These are phyloP conservation scores for Chymomyza procnemis DNA, from an alignment of 2,888 invertebrate genomes.

Conservation along the genomic window DNA sequence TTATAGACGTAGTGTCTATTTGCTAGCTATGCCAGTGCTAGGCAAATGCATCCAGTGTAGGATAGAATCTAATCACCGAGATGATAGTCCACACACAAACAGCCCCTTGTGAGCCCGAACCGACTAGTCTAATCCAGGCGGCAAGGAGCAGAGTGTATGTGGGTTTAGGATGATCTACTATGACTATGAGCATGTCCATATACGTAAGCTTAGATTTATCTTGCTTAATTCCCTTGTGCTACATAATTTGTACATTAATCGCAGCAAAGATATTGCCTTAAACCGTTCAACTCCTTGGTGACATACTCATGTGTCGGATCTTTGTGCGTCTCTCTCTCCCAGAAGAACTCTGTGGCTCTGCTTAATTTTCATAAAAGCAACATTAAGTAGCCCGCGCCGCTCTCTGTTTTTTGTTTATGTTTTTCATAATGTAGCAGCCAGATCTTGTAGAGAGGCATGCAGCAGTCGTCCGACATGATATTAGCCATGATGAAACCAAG, in stretches of 20 bases:
- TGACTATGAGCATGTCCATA: too few relatives aligned
- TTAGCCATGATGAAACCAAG: background rate
- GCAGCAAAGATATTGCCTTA: conserved; percentile 9
- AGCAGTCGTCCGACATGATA: background rate
- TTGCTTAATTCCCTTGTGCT: conserved; percentile 47
- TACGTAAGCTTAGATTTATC: background rate
- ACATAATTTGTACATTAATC: conserved; percentile 63
- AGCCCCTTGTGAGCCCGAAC: too few relatives aligned
- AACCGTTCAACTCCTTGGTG: conserved; percentile 23
- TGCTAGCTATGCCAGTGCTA: too few relatives aligned
- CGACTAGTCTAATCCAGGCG: too few relatives aligned
- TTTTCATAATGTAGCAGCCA: conserved; percentile 9
- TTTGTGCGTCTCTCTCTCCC: too few relatives aligned
- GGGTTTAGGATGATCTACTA: too few relatives aligned
- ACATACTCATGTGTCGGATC: conserved; percentile 7
- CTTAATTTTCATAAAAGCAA: conserved; percentile 73
- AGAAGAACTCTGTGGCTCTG: conserved; percentile 15
- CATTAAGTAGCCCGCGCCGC: conserved; percentile 54
- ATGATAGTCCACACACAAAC: too few relatives aligned
- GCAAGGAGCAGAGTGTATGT: too few relatives aligned
- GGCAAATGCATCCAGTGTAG: too few relatives aligned
- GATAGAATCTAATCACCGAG: too few relatives aligned
- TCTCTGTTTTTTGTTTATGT: conserved; percentile 10
- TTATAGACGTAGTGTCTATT: too few relatives aligned
- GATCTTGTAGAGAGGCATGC: background rate